Conservation (phyloP, 2,888 invertebrate species). For the Meta bourneti region DNA sequence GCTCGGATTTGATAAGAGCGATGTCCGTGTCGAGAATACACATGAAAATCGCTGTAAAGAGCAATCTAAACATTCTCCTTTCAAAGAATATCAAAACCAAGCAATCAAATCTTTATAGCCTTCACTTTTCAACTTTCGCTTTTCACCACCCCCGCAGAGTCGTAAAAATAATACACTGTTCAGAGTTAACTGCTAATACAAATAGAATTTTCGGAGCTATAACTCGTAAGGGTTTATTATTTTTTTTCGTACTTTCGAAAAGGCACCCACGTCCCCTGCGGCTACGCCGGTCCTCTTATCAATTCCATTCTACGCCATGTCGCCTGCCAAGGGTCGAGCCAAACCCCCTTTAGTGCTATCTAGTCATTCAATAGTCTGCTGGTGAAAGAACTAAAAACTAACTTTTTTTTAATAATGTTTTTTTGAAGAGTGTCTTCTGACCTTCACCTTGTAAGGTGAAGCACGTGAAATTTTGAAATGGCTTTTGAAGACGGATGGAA, state of each 20-base stretch:
- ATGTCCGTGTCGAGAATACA: background rate
- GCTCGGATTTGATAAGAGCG: background rate
- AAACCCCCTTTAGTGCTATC: constrained; percentile 26
- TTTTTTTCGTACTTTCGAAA: constrained; percentile 4
- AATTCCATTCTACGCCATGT: background rate
- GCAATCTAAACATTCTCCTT: background rate
- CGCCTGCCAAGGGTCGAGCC: constrained; percentile 14
- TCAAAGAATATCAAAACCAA: constrained; percentile 4
- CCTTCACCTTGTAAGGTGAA: constrained; percentile 36
- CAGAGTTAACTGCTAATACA: constrained; percentile 31
- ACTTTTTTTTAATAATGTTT: constrained; percentile 24
- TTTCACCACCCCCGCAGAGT: background rate
- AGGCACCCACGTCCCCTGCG: constrained; percentile 45
- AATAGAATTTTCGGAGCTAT: constrained; percentile 34
- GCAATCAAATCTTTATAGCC: constrained; percentile 55
- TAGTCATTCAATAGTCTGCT: constrained; percentile 12
- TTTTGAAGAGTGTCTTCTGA: background rate
- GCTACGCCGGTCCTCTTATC: constrained; percentile 23
- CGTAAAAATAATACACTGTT: constrained; percentile 37
- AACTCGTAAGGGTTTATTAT: constrained; percentile 10
- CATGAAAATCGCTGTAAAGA: background rate
- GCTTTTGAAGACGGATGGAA: constrained; percentile 5
- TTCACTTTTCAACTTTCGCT: constrained; percentile 25
- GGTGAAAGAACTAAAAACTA: constrained; percentile 43
- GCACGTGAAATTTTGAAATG: constrained; percentile 23